phyloP scores from a whole-genome alignment of 1,140 invertebrate species.

The Drosophila azteca region DNA sequence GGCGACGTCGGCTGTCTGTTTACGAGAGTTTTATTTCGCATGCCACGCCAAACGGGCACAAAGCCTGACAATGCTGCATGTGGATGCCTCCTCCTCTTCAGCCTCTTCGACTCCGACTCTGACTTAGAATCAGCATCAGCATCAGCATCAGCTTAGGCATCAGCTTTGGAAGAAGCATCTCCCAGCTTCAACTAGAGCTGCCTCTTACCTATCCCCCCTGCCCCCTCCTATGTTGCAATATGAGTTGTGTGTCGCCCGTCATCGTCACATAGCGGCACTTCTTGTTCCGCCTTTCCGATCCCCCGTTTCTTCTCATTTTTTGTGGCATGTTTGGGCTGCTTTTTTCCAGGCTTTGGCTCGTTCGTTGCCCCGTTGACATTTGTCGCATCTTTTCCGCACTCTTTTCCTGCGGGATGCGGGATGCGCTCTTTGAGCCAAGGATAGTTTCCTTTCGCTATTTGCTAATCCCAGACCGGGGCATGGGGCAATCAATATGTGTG shows the following conservation, averaged over 20 bases:
- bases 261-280: constrained; percentile 70
- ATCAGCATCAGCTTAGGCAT: constrained; percentile 19
- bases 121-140: constrained; percentile 33
- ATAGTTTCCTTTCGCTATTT: constrained; percentile 20
- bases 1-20: constrained; percentile 66
- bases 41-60: constrained; percentile 71
- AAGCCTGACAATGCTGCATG: constrained; percentile 71
- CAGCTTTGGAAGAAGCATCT: constrained; percentile 17
- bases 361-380: constrained; percentile 59
- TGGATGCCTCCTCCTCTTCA: constrained; percentile 39
- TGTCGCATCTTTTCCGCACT: constrained; percentile 65
- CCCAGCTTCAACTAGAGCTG: constrained; percentile 22
- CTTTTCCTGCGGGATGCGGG: not conserved
- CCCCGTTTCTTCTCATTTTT: constrained; percentile 17
- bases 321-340: constrained; percentile 31
- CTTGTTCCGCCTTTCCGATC: constrained; percentile 28
- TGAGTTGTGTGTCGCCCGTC: constrained; percentile 66
- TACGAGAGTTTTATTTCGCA: constrained; percentile 78
- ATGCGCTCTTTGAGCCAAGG: constrained; percentile 23
- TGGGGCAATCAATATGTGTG: constrained; percentile 58
- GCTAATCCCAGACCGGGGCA: constrained; percentile 33
- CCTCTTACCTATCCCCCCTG: not conserved
- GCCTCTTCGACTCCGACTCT: constrained; percentile 25
- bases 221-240: constrained; percentile 43
- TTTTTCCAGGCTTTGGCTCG: constrained; percentile 52